Evolutionary conservation across 2,888 invertebrate genomes (phyloP).

Genomic region (Eurytoma adleriae): DNA sequence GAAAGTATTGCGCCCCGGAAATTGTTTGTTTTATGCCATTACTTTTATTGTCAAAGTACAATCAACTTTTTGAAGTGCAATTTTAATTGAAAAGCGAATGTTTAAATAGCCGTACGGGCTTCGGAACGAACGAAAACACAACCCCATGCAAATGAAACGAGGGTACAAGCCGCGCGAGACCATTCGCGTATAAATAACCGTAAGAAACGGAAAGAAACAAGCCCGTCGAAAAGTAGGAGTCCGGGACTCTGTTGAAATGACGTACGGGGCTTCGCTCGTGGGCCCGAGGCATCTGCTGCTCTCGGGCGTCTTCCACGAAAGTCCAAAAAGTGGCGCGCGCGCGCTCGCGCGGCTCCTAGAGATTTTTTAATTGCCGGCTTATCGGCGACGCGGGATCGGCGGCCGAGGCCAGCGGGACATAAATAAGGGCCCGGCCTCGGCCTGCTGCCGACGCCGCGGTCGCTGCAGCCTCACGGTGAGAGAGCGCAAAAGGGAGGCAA

Average conservation of each 20-base stretch:
- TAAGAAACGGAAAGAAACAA: neutral
- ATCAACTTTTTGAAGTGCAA: no score
- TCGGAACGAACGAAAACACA: no score
- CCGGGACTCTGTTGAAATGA: neutral
- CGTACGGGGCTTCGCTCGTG: neutral
- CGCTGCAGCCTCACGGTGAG: conserved; percentile 7
- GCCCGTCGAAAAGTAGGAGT: neutral
- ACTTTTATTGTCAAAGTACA: no score
- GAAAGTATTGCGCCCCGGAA: neutral
- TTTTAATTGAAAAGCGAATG: no score
- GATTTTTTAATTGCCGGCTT: conserved; percentile 57
- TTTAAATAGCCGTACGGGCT: no score
- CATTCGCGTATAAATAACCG: no score
- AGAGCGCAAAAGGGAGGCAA: conserved; percentile 1
- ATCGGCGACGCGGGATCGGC: conserved; percentile 53
- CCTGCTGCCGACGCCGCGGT: no score
- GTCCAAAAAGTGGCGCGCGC: conserved; percentile 29
- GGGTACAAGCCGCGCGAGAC: no score
- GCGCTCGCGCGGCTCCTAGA: conserved; percentile 48
- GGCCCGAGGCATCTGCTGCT: neutral
- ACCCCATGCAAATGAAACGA: no score
- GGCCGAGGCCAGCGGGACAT: conserved; percentile 31
- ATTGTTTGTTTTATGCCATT: no score
- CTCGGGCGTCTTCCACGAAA: conserved; percentile 43
- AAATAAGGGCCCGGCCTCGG: conserved; percentile 47